Percentiles rank a stretch among this genome's conserved stretches.
These are phyloP conservation scores for Catostomus latipinnis DNA, from an alignment of 2,797 vertebrate species.

Conservation along the genomic window DNA sequence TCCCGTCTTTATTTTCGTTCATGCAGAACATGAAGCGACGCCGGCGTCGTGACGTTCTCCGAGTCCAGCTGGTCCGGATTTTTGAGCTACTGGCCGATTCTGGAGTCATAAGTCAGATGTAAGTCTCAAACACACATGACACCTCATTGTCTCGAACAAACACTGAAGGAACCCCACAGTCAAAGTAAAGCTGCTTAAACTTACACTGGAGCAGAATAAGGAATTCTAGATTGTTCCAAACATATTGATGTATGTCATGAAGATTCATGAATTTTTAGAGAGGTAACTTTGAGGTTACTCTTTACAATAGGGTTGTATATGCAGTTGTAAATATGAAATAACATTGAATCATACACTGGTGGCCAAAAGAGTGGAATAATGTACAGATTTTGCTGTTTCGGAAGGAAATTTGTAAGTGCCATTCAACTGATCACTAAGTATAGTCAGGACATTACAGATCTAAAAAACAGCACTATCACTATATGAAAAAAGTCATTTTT, in stretches of 20 bases:
- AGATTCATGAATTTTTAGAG: neutral
- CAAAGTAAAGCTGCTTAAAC: neutral
- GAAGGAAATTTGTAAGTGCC: no score
- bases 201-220: neutral
- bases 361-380: no score
- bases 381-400: no score
- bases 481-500: no score
- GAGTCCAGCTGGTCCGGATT: slow-evolving; percentile 98
- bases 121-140: slow-evolving; percentile 51
- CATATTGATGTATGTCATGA: neutral
- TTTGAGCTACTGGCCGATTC: slow-evolving; percentile 98
- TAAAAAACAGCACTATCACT: no score
- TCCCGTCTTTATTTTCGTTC: neutral
- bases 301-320: no score
- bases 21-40: slow-evolving; percentile 97
- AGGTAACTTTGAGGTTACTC: neutral
- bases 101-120: slow-evolving; percentile 98
- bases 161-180: neutral
- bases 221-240: neutral
- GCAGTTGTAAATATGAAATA: no score
- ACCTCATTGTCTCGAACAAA: neutral
- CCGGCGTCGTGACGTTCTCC: slow-evolving; percentile 97
- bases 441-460: no score
- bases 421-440: no score
- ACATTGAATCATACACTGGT: no score